Conservation (phyloP, 2,113 vertebrate species). For the Tinamus guttatus region DNA sequence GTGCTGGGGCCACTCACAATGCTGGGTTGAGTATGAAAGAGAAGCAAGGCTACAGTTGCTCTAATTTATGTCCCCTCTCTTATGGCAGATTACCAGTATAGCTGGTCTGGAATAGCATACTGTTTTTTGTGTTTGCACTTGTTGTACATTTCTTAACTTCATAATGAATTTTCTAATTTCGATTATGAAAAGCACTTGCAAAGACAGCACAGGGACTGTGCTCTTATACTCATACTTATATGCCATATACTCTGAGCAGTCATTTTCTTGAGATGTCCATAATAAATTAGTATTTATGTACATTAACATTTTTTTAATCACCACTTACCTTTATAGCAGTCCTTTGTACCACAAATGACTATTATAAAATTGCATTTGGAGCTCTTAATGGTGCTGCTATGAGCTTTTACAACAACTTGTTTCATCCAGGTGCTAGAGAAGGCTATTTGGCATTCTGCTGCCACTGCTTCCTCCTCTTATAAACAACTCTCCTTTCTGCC, state of each 20-base stretch:
- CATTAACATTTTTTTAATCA: background rate
- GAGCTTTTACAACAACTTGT: background rate
- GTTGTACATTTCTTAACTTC: background rate
- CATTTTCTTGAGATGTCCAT: background rate
- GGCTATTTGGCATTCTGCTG: background rate
- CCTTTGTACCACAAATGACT: background rate
- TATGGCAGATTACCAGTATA: too few species aligned
- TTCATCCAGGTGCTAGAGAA: background rate
- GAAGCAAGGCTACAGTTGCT: background rate
- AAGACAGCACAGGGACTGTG: background rate
- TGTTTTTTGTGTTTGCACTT: background rate
- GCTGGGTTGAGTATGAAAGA: background rate
- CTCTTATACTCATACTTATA: too few species aligned
- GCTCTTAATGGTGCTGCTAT: background rate
- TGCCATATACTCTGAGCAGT: too few species aligned
- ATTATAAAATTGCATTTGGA: background rate
- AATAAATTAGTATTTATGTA: background rate
- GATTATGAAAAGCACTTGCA: background rate
- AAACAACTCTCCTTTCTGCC: background rate
- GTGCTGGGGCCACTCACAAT: background rate
- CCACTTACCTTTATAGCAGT: background rate
- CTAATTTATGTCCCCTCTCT: background rate
- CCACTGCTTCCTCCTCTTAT: too few species aligned
- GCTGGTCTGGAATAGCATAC: background rate
- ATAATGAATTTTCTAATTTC: background rate